These are phyloP conservation scores for Sycophila texana DNA, from an alignment of 2,888 invertebrate species.

Conservation along the genomic window DNA sequence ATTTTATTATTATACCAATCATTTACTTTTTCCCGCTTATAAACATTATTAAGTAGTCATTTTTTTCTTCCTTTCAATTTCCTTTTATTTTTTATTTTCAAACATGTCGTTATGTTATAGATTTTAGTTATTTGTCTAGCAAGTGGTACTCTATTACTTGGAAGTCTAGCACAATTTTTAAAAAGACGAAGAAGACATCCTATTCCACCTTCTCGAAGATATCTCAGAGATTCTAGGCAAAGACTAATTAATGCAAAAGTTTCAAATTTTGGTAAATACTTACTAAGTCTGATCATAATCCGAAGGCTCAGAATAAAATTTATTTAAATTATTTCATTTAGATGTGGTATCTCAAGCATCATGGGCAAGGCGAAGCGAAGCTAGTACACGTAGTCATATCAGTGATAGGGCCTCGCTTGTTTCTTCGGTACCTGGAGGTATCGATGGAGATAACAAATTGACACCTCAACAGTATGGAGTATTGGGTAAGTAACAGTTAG, in stretches of 20 bases:
- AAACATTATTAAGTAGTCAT: neutral
- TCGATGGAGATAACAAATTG: conserved; percentile 81
- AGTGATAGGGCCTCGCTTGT: conserved; percentile 73
- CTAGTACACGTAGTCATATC: conserved; percentile 72
- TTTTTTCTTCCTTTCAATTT: neutral
- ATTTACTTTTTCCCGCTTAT: neutral
- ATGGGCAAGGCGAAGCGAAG: conserved; percentile 73
- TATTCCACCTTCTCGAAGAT: conserved; percentile 66
- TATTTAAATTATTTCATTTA: conserved; percentile 50
- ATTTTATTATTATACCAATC: neutral
- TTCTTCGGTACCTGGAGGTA: conserved; percentile 72
- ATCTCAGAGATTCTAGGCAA: conserved; percentile 68
- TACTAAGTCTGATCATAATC: conserved; percentile 1
- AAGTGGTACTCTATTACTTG: conserved; percentile 88
- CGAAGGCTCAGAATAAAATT: neutral
- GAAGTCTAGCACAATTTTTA: conserved; percentile 87
- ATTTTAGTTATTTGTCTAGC: conserved; percentile 85
- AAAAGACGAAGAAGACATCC: conserved; percentile 79
- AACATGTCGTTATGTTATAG: conserved; percentile 74
- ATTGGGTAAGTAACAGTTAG: conserved; percentile 82
- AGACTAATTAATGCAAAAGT: conserved; percentile 68
- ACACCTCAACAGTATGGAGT: conserved; percentile 93
- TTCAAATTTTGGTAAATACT: conserved; percentile 71
- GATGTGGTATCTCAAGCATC: conserved; percentile 72
- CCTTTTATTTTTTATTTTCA: neutral